phyloP scores from a whole-genome alignment of 2,888 invertebrate genomes.

The Scaptomyza reducta region DNA sequence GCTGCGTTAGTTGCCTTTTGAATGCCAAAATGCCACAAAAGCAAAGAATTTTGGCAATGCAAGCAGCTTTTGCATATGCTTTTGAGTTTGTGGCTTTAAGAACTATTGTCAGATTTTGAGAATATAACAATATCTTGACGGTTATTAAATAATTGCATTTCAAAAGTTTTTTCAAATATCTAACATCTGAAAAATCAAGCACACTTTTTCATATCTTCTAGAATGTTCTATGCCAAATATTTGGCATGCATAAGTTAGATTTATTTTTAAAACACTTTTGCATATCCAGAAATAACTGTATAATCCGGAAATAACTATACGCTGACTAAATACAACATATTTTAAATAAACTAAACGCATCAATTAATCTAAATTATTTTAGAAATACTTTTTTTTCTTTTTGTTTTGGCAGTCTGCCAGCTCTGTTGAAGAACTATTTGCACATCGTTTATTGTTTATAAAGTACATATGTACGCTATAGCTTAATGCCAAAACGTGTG shows the following conservation, averaged over 20 bases:
- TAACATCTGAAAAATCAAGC: no score
- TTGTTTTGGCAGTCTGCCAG: conserved; percentile 34
- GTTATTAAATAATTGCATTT: background rate
- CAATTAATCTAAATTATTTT: conserved; percentile 28
- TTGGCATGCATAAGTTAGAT: background rate
- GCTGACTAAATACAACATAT: conserved; percentile 9
- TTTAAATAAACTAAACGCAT: conserved; percentile 29
- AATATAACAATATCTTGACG: background rate
- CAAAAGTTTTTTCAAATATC: background rate
- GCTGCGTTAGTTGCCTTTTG: conserved; percentile 61
- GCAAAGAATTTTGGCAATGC: conserved; percentile 34
- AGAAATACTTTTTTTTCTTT: conserved; percentile 24
- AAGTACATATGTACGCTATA: background rate
- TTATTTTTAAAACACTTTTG: conserved; percentile 14
- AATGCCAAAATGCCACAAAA: conserved; percentile 50
- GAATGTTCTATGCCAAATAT: background rate
- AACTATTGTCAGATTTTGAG: background rate
- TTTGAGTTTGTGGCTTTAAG: background rate
- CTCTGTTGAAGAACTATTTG: conserved; percentile 23
- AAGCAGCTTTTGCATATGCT: conserved; percentile 23
- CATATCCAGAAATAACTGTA: conserved; percentile 12
- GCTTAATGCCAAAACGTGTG: conserved; percentile 12
- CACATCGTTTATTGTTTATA: conserved; percentile 14
- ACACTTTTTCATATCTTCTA: no score
- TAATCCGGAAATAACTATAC: conserved; percentile 25